phyloP scores from a whole-genome alignment of 2,888 invertebrate genomes.

The Clostera curtula region DNA sequence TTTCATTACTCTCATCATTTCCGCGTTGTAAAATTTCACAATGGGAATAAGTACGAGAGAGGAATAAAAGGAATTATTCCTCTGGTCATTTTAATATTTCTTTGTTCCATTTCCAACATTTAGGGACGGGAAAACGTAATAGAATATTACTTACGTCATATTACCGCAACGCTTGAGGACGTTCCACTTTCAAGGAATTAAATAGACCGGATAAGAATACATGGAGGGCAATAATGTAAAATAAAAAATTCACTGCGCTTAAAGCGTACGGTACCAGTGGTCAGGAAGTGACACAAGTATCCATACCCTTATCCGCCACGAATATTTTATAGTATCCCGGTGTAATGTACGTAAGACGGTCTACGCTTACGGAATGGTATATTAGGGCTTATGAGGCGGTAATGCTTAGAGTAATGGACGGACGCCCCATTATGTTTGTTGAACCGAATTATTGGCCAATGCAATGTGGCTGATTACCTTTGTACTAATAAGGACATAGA shows the following conservation, averaged over 20 bases:
- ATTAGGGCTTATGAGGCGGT: conserved; percentile 9
- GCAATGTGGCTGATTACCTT: too few relatives aligned
- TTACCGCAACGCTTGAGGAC: conserved; percentile 26
- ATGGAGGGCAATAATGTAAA: conserved; percentile 49
- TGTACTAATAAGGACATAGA: too few relatives aligned
- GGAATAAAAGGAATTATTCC: neutral
- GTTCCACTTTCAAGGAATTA: conserved; percentile 33
- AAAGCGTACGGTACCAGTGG: conserved; percentile 19
- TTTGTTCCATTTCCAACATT: neutral
- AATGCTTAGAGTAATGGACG: conserved; percentile 6
- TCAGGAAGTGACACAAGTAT: conserved; percentile 25
- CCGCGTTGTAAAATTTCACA: neutral
- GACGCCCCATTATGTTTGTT: conserved; percentile 17
- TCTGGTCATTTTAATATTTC: neutral
- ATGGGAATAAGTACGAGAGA: too few relatives aligned
- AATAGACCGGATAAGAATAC: conserved; percentile 49
- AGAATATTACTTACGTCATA: conserved; percentile 11
- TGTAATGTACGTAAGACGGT: conserved; percentile 12
- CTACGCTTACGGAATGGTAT: conserved; percentile 17
- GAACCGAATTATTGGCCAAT: too few relatives aligned
- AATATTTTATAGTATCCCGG: conserved; percentile 32
- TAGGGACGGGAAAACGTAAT: conserved; percentile 9
- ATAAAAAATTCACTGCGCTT: conserved; percentile 59
- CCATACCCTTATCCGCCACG: conserved; percentile 25
- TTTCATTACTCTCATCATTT: too few relatives aligned